Evolutionary conservation across 2,797 vertebrate species (phyloP).

Genomic region (Percopsis omiscomaycus): DNA sequence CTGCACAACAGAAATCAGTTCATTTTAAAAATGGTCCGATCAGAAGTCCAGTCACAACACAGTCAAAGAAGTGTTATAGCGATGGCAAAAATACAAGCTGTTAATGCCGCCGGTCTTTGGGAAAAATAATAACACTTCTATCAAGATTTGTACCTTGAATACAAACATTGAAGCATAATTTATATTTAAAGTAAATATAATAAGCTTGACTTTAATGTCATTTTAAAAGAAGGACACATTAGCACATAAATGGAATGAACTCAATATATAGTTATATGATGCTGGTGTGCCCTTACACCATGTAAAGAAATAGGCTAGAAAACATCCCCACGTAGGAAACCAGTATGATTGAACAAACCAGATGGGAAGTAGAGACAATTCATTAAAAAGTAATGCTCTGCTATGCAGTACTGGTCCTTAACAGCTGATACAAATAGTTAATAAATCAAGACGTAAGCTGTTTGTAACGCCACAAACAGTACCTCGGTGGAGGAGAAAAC

Average conservation of each 20-base stretch:
- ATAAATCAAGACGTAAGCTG: constrained; percentile 25
- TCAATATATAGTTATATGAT: constrained; percentile 28
- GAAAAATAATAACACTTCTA: constrained; percentile 18
- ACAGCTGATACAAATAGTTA: constrained; percentile 40
- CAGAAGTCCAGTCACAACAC: constrained; percentile 40
- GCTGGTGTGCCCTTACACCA: constrained; percentile 33
- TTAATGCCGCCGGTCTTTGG: constrained; percentile 50
- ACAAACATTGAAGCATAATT: constrained; percentile 49
- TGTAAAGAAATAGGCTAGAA: constrained; percentile 36
- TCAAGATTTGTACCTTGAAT: constrained; percentile 43
- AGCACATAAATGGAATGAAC: constrained; percentile 37
- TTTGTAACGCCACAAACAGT: constrained; percentile 7
- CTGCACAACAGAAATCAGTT: constrained; percentile 40
- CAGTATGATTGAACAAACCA: constrained; percentile 10
- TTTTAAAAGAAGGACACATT: constrained; percentile 43
- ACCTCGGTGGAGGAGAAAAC: constrained; percentile 36
- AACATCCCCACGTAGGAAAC: constrained; percentile 5
- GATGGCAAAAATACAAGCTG: constrained; percentile 44
- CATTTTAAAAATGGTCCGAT: constrained; percentile 20
- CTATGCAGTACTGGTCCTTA: constrained; percentile 50
- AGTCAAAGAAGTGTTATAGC: constrained; percentile 46
- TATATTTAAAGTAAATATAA: constrained; percentile 40
- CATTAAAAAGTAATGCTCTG: constrained; percentile 22
- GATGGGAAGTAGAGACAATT: constrained; percentile 20
- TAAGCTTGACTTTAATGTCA: constrained; percentile 46